A percentile compares a stretch with the other conserved stretches of the same genome.
Conservation (phyloP, 2,888 invertebrate genomes). For the Invenusta paracnida region DNA sequence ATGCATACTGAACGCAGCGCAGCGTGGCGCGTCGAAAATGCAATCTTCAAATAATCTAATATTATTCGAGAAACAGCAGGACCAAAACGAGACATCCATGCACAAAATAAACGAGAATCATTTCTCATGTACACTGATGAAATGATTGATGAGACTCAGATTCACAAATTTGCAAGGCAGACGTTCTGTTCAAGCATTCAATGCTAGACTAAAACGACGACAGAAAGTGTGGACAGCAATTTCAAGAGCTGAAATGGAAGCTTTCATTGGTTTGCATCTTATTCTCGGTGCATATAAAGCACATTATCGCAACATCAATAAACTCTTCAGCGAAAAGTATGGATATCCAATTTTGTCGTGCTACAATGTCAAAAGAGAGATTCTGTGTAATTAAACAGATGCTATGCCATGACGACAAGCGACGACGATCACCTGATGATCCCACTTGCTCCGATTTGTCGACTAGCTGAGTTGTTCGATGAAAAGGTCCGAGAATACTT, state of each 20-base stretch:
- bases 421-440: background rate
- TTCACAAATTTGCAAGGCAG: background rate
- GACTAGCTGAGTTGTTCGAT: background rate
- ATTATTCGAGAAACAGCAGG: background rate
- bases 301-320: background rate
- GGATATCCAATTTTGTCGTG: background rate
- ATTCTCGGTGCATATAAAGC: background rate
- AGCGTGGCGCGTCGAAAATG: too few relatives aligned
- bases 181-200: background rate
- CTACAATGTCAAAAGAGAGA: slow-evolving; percentile 33
- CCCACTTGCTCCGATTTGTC: slow-evolving; percentile 16
- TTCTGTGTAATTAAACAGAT: slow-evolving; percentile 8
- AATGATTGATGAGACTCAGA: background rate
- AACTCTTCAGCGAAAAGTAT: background rate
- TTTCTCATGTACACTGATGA: background rate
- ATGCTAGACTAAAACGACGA: background rate
- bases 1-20: too few relatives aligned
- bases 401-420: background rate
- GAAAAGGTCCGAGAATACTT: background rate
- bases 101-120: background rate
- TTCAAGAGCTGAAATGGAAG: background rate
- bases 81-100: background rate
- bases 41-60: too few relatives aligned
- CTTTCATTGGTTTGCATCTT: background rate
- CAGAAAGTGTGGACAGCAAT: background rate